Conservation (phyloP, 2,113 vertebrate species). For the Barnardius zonarius region DNA sequence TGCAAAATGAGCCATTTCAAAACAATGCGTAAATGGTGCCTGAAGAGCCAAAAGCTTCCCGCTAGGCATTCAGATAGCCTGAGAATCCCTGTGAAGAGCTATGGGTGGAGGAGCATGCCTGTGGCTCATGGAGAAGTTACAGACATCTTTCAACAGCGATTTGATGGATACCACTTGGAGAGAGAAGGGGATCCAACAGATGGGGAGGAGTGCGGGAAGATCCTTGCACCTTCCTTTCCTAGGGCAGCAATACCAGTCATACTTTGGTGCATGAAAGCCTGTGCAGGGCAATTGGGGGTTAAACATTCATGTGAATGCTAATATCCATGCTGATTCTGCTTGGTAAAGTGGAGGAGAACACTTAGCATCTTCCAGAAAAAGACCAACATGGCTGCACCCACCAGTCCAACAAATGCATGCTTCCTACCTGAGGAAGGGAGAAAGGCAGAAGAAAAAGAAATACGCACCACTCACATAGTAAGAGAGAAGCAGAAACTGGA, state of each 20-base stretch:
- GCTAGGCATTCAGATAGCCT: not conserved
- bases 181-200: not conserved
- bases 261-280: not conserved
- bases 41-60: not conserved
- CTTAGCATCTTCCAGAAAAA: not conserved
- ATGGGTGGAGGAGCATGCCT: not conserved
- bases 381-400: not conserved
- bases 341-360: not conserved
- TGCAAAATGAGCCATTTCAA: not conserved
- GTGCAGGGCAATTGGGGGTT: not conserved
- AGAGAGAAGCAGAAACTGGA: not conserved
- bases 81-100: not conserved
- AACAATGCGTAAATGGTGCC: not conserved
- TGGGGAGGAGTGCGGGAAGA: rapidly evolving
- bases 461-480: rapidly evolving
- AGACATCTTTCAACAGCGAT: not conserved
- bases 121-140: not conserved
- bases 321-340: not conserved
- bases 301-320: not conserved
- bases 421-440: not conserved
- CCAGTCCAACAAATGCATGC: not conserved
- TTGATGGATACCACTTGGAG: not conserved
- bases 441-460: not conserved
- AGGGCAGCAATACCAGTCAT: not conserved
- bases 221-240: not conserved